Evolutionary conservation across 2,797 vertebrate genomes (phyloP).

Genomic region (Yasuhikotakia modesta): DNA sequence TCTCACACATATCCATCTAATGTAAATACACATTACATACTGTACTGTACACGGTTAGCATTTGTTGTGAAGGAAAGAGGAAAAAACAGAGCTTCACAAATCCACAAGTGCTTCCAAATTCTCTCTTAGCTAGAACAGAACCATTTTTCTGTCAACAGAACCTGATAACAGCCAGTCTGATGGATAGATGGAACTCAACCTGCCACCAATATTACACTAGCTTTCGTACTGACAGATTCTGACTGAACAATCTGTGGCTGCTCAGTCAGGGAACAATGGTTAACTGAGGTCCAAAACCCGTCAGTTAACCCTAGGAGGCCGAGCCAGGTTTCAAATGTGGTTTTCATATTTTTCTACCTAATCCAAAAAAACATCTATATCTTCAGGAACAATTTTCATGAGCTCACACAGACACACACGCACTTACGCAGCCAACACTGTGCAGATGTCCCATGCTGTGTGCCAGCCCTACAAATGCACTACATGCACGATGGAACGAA

Average conservation of each 20-base stretch:
- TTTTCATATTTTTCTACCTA: slow-evolving; percentile 35
- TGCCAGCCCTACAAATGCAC: slow-evolving; percentile 20
- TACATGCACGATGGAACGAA: slow-evolving; percentile 14
- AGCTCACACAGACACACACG: slow-evolving; percentile 13
- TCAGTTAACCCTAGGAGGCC: slow-evolving; percentile 15
- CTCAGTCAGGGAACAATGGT: slow-evolving; percentile 40
- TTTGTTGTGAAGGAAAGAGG: neutral
- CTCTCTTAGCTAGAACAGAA: neutral
- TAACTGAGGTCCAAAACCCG: slow-evolving; percentile 35
- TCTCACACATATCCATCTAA: neutral
- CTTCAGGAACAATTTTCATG: slow-evolving; percentile 14
- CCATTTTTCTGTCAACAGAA: neutral
- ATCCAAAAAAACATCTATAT: slow-evolving; percentile 23
- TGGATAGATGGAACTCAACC: slow-evolving; percentile 35
- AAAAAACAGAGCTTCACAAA: neutral
- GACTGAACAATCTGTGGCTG: slow-evolving; percentile 29
- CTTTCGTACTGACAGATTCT: slow-evolving; percentile 36
- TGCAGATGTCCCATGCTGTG: slow-evolving; percentile 19
- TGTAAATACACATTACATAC: neutral
- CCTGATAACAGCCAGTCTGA: slow-evolving; percentile 4
- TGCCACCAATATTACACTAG: slow-evolving; percentile 30
- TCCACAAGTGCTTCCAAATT: neutral
- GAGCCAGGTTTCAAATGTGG: slow-evolving; percentile 31
- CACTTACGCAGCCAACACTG: neutral
- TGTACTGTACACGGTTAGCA: neutral